Conservation (phyloP, 2,888 invertebrate genomes). For the Drosophila helvetica region DNA sequence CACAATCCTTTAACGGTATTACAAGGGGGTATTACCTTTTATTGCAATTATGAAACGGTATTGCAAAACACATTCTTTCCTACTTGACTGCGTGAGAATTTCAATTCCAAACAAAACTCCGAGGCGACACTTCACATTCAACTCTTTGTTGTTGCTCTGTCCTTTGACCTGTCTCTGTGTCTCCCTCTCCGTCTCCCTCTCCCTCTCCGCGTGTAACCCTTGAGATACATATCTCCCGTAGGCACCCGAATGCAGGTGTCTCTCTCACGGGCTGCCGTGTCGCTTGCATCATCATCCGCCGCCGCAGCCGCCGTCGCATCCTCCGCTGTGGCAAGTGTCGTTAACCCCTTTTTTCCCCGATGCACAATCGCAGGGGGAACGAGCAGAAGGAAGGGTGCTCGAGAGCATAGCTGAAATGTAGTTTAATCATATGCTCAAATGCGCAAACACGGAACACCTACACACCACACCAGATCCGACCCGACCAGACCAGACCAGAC, state of each 20-base stretch:
- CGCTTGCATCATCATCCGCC: slow-evolving; percentile 23
- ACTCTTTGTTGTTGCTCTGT: slow-evolving; percentile 6
- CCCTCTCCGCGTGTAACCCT: slow-evolving; percentile 17
- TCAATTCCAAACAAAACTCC: neutral
- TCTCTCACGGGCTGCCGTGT: slow-evolving; percentile 48
- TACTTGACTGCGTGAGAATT: slow-evolving; percentile 75
- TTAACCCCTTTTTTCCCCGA: slow-evolving; percentile 51
- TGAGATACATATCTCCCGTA: slow-evolving; percentile 51
- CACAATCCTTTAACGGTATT: slow-evolving; percentile 39
- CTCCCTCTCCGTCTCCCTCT: neutral
- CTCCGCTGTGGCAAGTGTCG: slow-evolving; percentile 53
- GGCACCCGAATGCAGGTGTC: slow-evolving; percentile 64
- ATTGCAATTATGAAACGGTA: slow-evolving; percentile 72
- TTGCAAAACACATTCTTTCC: slow-evolving; percentile 47
- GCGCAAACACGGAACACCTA: slow-evolving; percentile 75
- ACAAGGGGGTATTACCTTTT: slow-evolving; percentile 16
- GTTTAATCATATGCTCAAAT: slow-evolving; percentile 78
- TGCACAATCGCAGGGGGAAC: neutral
- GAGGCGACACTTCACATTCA: slow-evolving; percentile 25
- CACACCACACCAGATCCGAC: slow-evolving; percentile 9
- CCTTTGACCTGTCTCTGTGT: slow-evolving; percentile 52
- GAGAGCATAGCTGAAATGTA: slow-evolving; percentile 60
- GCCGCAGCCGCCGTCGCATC: too few species aligned
- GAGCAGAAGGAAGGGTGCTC: neutral
- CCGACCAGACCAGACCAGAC: neutral